Evolutionary conservation across 2,113 vertebrate genomes (phyloP).

Genomic region (Spheniscus mendiculus): DNA sequence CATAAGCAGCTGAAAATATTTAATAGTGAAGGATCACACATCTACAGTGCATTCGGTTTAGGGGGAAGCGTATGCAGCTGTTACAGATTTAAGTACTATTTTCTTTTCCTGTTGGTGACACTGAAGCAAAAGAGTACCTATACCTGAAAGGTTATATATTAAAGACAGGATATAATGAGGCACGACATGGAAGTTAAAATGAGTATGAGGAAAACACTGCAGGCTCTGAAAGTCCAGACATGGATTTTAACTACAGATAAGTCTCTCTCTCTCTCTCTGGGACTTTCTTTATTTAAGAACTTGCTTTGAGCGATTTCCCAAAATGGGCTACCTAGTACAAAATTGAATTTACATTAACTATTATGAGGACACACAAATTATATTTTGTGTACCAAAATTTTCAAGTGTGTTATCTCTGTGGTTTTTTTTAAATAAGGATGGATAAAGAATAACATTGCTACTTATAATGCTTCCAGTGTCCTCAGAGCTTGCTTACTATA

Average conservation of each 20-base stretch:
- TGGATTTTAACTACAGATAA: not conserved
- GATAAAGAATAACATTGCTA: not conserved
- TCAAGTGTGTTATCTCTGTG: not conserved
- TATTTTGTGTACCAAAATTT: not conserved
- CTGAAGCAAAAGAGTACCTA: not conserved
- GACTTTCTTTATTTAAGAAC: not conserved
- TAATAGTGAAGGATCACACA: constrained; percentile 26
- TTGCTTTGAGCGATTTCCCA: not conserved
- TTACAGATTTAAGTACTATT: constrained; percentile 38
- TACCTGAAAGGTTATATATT: not conserved
- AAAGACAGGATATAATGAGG: not conserved
- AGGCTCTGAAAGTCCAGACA: not conserved
- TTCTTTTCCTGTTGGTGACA: constrained; percentile 34
- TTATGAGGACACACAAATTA: not conserved
- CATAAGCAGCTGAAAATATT: constrained; percentile 60
- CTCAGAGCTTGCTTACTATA: not conserved
- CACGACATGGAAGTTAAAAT: not conserved
- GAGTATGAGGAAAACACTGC: not conserved
- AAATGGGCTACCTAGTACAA: not conserved
- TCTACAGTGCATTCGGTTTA: not conserved
- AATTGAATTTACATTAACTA: not conserved
- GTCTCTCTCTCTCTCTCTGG: not conserved
- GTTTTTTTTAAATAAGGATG: not conserved
- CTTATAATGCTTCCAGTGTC: not conserved
- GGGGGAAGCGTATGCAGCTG: not conserved